These are phyloP conservation scores for Platorchestia sp. DNA, from an alignment of 1,140 invertebrate genomes.

Conservation along the genomic window DNA sequence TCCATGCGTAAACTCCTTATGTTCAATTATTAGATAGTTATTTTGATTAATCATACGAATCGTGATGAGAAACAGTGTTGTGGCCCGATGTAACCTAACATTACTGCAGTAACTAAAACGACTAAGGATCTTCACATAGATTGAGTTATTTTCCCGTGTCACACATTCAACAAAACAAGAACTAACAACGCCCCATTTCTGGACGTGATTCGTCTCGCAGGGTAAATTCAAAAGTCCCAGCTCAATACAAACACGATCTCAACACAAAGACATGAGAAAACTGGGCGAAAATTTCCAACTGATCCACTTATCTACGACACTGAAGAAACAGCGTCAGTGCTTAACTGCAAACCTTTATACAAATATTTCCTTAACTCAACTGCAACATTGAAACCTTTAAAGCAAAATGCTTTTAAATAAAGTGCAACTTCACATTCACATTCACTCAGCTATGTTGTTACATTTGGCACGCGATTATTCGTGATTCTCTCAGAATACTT, in stretches of 20 bases:
- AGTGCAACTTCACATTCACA: not conserved
- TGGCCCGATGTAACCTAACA: too few species aligned
- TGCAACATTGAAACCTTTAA: not conserved
- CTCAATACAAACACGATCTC: too few species aligned
- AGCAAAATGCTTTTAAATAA: not conserved
- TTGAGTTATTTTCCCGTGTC: not conserved
- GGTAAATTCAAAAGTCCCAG: too few species aligned
- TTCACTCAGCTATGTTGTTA: not conserved
- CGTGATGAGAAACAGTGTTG: too few species aligned
- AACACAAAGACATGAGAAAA: not conserved
- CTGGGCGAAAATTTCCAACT: not conserved
- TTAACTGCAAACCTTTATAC: not conserved
- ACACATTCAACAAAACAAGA: not conserved
- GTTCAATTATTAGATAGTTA: too few species aligned
- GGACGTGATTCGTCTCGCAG: too few species aligned
- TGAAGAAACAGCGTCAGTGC: not conserved
- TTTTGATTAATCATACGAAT: too few species aligned
- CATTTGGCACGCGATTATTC: not conserved
- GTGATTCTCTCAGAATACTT: not conserved
- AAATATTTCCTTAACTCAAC: not conserved
- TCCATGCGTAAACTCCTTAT: not conserved
- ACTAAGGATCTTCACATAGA: not conserved
- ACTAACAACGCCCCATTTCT: not conserved
- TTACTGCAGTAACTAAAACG: too few species aligned
- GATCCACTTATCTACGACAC: not conserved